These are phyloP conservation scores for Copidosoma aretas DNA, from an alignment of 2,888 invertebrate species.

Conservation along the genomic window DNA sequence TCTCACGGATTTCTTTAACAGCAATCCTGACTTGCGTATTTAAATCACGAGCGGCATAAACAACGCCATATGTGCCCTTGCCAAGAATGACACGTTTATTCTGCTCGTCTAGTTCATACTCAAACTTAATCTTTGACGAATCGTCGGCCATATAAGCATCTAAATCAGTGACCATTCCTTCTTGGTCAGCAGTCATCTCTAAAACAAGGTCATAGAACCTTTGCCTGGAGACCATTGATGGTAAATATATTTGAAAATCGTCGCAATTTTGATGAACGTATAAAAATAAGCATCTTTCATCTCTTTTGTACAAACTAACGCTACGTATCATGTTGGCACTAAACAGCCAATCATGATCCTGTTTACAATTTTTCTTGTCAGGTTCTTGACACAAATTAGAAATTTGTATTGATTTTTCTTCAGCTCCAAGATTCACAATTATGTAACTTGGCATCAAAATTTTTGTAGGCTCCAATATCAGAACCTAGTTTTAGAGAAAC, in stretches of 20 bases:
- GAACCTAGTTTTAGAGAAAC: conserved; percentile 65
- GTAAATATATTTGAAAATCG: conserved; percentile 98
- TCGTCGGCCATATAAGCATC: conserved; percentile 69
- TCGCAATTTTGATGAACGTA: conserved; percentile 98
- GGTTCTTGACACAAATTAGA: conserved; percentile 84
- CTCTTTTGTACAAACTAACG: conserved; percentile 92
- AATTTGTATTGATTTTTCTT: conserved; percentile 89
- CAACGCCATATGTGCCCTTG: conserved; percentile 94
- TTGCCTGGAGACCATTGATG: conserved; percentile 84
- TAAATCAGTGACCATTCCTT: conserved; percentile 76
- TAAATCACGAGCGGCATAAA: conserved; percentile 92
- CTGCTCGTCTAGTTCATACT: conserved; percentile 94
- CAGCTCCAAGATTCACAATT: conserved; percentile 92
- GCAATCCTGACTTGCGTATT: conserved; percentile 94
- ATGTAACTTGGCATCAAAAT: conserved; percentile 95
- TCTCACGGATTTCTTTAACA: conserved; percentile 97
- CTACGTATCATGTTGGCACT: conserved; percentile 88
- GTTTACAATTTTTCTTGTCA: conserved; percentile 78
- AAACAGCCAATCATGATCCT: conserved; percentile 94
- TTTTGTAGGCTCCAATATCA: conserved; percentile 90
- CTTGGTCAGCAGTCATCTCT: conserved; percentile 88
- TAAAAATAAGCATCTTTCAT: conserved; percentile 92
- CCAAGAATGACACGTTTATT: conserved; percentile 86
- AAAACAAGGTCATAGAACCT: conserved; percentile 84
- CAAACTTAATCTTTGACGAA: conserved; percentile 68